phyloP scores from a whole-genome alignment of 2,888 invertebrate species.

The Acholoe squamosa region DNA sequence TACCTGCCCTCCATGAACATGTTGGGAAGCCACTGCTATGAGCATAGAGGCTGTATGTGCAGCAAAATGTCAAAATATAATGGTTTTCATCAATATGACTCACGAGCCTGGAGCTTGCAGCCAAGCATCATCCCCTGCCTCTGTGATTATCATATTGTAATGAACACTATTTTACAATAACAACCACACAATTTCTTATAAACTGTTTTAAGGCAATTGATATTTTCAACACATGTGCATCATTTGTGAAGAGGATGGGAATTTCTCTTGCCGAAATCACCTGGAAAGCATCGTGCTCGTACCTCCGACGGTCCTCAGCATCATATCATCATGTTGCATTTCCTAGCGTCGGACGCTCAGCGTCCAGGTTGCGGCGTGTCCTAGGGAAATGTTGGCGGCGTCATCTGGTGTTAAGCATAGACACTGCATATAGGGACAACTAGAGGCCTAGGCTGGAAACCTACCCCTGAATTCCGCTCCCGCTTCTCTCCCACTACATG shows the following conservation, averaged over 20 bases:
- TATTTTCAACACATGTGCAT: not conserved
- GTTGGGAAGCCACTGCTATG: not conserved
- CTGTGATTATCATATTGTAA: slow-evolving; percentile 48
- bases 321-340: not conserved
- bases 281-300: not conserved
- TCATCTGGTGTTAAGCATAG: slow-evolving; percentile 4
- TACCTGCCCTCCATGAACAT: not conserved
- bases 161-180: not conserved
- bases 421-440: not conserved
- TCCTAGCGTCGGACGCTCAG: not conserved
- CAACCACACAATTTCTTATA: no score
- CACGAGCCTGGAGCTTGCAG: not conserved
- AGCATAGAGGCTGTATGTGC: not conserved
- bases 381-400: not conserved
- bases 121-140: not conserved
- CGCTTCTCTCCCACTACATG: no score
- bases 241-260: not conserved
- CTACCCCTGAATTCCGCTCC: no score
- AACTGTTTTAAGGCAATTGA: not conserved
- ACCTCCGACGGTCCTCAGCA: not conserved
- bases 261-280: not conserved
- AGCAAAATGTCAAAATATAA: not conserved
- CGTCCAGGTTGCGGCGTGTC: not conserved
- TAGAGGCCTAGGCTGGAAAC: no score
- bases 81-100: slow-evolving; percentile 39